phyloP scores from a whole-genome alignment of 2,888 invertebrate species.

The Copidosoma aretas region DNA sequence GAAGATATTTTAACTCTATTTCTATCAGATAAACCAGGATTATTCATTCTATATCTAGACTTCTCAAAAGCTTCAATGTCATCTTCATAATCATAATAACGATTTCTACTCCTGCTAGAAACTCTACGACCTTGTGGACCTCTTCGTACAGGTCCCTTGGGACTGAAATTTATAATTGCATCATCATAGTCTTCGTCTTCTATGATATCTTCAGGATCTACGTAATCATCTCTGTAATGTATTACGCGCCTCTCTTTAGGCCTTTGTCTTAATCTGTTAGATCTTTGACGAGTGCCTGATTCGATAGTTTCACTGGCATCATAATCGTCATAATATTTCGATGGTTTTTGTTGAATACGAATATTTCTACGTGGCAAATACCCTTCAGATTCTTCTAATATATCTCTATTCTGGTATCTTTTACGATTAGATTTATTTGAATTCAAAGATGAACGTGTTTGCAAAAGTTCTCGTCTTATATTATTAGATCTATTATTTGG shows the following conservation, averaged over 20 bases:
- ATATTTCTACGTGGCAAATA: constrained; percentile 29
- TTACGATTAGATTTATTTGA: constrained; percentile 31
- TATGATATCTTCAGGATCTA: background rate
- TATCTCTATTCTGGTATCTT: constrained; percentile 20
- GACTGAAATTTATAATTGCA: constrained; percentile 12
- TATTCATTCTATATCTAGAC: constrained; percentile 16
- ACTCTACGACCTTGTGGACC: constrained; percentile 21
- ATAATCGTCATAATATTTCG: constrained; percentile 31
- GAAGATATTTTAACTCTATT: constrained; percentile 6
- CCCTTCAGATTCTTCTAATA: constrained; percentile 31
- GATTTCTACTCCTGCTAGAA: constrained; percentile 23
- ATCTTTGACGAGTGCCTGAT: constrained; percentile 16
- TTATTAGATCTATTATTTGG: constrained; percentile 15
- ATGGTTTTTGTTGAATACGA: constrained; percentile 30
- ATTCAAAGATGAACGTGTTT: constrained; percentile 33
- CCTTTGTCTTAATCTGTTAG: constrained; percentile 30
- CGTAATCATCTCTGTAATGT: constrained; percentile 29
- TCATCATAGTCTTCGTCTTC: constrained; percentile 31
- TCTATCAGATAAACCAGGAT: constrained; percentile 4
- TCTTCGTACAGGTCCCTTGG: constrained; percentile 10
- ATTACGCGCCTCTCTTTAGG: constrained; percentile 18
- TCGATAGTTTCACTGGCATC: constrained; percentile 33
- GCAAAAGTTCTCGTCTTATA: constrained; percentile 28
- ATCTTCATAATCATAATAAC: constrained; percentile 35
- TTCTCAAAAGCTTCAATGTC: constrained; percentile 32